Percentiles rank a stretch among this genome's conserved stretches.
Conservation (phyloP, 1,140 invertebrate species). For the Phymorhynchus buccinoides region DNA sequence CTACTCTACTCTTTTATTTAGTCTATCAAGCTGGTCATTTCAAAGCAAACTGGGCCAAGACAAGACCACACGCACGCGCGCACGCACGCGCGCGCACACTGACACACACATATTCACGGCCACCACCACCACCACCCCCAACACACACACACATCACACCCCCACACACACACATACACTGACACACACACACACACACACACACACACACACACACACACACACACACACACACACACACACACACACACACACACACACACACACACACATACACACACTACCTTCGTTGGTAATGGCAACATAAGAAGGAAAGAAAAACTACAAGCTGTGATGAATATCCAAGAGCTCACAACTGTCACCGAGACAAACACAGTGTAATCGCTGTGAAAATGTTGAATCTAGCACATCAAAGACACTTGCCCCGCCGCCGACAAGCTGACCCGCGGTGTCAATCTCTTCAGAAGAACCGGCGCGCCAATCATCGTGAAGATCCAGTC, state of each 20-base stretch:
- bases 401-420: conserved; percentile 64
- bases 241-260: too few relatives aligned
- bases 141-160: too few relatives aligned
- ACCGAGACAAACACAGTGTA: conserved; percentile 28
- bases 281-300: conserved; percentile 7
- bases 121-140: too few relatives aligned
- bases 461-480: conserved; percentile 66
- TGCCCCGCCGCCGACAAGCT: conserved; percentile 65
- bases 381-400: conserved; percentile 54
- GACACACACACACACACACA: too few relatives aligned
- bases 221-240: too few relatives aligned
- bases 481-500: conserved; percentile 62
- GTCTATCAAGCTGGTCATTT: not conserved
- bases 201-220: too few relatives aligned
- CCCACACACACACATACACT: too few relatives aligned
- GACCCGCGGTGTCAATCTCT: conserved; percentile 60
- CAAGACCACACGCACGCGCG: not conserved
- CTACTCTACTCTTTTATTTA: not conserved
- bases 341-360: conserved; percentile 21
- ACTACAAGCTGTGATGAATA: not conserved
- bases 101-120: too few relatives aligned
- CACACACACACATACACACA: too few relatives aligned
- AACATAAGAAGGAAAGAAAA: not conserved
- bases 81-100: too few relatives aligned
- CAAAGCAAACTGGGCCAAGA: not conserved